Base-by-base conservation (phyloP, 2,888 invertebrate genomes). In the Digitonthophagus gazella region DNA sequence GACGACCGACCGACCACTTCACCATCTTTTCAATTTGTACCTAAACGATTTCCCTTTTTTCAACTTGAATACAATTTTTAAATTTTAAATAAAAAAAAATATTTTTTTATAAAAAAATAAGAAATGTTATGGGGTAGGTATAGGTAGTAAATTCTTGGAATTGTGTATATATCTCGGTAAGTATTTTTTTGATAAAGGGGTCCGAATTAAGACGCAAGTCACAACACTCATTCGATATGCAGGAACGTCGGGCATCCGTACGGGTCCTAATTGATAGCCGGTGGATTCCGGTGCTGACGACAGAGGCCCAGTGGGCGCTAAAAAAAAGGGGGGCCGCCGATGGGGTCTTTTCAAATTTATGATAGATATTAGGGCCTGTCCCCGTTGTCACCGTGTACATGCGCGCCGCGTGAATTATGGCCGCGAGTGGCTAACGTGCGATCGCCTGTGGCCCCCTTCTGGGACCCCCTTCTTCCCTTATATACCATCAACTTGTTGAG, bases 341-440 rank as follows among this genome's bases (percentile, higher is more conserved):
- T 8, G 8, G 28, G 58, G 66, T 61, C 58, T 44, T 66, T 70
- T 70, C 63, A 68, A 72, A 74, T 74, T 72, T 74, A 74, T 74
- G 71, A 69, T 68, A 67, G 72, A 71, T 73, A 74, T 74, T 74
- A 74, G 71, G 73, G 67, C 68, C 74, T 73, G 74, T 73, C 74
- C 69, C 71, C 73, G 72, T 70, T 71, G 72, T 74, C 73, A 69
- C 28, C 28, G 28, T 44, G 28, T 44, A 44, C 28, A 44, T 44
- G 28, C 28, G 28, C 28, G 8, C 3, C 3, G 6, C 28, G 28
- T 44, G 28, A 44, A 44, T 44, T 44, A 44, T 44, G 28, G 28
- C 6, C 28, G 28, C 28, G 28, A 11, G 28, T 11, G 28, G 28
- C n/a, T n/a, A n/a, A n/a, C n/a, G n/a, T n/a, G n/a, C n/a, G n/a